phyloP scores from a whole-genome alignment of 2,888 invertebrate species.

The Phortica magna region DNA sequence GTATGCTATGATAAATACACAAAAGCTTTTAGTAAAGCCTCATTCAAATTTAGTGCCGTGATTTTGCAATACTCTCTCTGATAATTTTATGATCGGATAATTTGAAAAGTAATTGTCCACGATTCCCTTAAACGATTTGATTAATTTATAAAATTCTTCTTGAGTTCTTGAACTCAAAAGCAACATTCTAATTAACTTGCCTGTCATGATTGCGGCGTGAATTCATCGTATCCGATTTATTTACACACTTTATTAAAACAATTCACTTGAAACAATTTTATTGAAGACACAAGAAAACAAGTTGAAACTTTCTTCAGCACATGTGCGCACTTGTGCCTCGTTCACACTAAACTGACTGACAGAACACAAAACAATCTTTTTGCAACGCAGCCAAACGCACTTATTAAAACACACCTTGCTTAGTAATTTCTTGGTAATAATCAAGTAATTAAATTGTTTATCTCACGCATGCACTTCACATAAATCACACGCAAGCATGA shows the following conservation, averaged over 20 bases:
- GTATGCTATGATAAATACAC: neutral
- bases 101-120: too few relatives aligned
- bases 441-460: neutral
- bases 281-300: neutral
- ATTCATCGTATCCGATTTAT: too few relatives aligned
- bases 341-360: neutral
- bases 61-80: too few relatives aligned
- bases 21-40: too few relatives aligned
- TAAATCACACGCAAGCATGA: constrained; percentile 25
- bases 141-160: too few relatives aligned
- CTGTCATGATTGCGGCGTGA: neutral
- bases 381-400: too few relatives aligned
- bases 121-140: too few relatives aligned
- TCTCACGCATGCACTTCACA: neutral
- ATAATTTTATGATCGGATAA: too few relatives aligned
- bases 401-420: too few relatives aligned
- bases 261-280: neutral
- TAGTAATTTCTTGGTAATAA: too few relatives aligned
- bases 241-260: neutral
- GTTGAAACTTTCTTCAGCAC: neutral
- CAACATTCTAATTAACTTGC: neutral
- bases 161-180: too few relatives aligned
- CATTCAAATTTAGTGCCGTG: too few relatives aligned
- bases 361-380: neutral
- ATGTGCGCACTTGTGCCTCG: neutral